Evolutionary conservation across 2,113 vertebrate species (phyloP).

Genomic region (Aix galericulata): DNA sequence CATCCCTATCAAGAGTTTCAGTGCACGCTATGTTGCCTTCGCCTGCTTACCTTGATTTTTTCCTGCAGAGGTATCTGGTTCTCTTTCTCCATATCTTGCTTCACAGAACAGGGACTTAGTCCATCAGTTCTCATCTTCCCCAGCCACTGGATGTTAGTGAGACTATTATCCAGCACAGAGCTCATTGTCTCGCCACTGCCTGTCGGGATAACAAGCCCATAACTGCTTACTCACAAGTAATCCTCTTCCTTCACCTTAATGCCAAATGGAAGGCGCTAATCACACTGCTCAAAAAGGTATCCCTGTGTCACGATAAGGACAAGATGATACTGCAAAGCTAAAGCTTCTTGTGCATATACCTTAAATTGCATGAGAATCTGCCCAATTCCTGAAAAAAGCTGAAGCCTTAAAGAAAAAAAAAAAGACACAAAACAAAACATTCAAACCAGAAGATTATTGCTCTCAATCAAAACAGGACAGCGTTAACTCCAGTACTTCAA

Average conservation of each 20-base stretch:
- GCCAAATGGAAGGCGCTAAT: neutral
- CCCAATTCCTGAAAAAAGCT: neutral
- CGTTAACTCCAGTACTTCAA: neutral
- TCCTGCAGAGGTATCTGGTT: conserved; percentile 68
- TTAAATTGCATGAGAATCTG: neutral
- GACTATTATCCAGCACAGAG: conserved; percentile 82
- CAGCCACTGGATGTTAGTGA: conserved; percentile 93
- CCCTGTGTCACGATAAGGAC: neutral
- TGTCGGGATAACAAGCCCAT: conserved; percentile 56
- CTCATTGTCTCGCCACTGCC: conserved; percentile 74
- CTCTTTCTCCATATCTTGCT: conserved; percentile 78
- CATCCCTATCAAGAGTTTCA: neutral
- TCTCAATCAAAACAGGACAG: neutral
- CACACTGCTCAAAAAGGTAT: neutral
- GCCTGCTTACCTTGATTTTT: conserved; percentile 76
- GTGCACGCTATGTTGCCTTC: neutral
- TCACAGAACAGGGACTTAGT: conserved; percentile 68
- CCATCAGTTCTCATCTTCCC: conserved; percentile 83
- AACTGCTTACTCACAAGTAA: conserved; percentile 8
- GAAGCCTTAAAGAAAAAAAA: neutral
- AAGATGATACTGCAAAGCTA: neutral
- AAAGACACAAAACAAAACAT: neutral
- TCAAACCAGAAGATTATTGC: neutral
- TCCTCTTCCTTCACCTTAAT: neutral
- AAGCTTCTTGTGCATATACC: neutral